A percentile compares a stretch with the other conserved stretches of the same genome.
These are phyloP conservation scores for Heliconius charithonia DNA, from an alignment of 2,888 invertebrate genomes.

Conservation along the genomic window DNA sequence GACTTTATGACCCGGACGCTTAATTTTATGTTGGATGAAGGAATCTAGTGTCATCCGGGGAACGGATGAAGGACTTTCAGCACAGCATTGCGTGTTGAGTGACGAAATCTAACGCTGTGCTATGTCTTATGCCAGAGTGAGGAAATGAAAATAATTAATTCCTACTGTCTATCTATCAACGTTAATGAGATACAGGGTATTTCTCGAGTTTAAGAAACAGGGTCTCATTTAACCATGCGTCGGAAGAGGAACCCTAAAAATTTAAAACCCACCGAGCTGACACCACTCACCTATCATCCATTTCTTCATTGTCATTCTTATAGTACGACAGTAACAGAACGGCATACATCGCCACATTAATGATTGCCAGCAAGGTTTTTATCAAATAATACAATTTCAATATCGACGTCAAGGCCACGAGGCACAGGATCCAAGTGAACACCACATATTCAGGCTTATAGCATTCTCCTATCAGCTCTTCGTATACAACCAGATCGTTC, in stretches of 20 bases:
- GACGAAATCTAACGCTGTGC: no score
- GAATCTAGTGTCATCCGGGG: no score
- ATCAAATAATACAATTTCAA: constrained; percentile 94
- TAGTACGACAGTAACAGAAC: constrained; percentile 86
- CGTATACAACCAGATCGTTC: not conserved
- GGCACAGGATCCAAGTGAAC: constrained; percentile 96
- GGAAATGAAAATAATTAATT: no score
- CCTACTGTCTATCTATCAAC: no score
- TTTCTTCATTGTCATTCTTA: constrained; percentile 64
- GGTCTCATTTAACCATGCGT: not conserved
- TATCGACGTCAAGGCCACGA: constrained; percentile 95
- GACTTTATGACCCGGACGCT: no score
- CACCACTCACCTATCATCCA: constrained; percentile 8
- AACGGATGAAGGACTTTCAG: no score
- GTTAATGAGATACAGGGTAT: no score
- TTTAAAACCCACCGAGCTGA: no score
- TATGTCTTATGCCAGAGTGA: no score
- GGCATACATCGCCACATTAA: constrained; percentile 90
- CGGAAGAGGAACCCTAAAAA: no score
- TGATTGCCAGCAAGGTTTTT: constrained; percentile 90
- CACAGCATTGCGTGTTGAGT: no score
- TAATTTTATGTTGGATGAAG: no score
- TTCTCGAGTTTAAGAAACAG: not conserved
- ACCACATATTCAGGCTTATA: constrained; percentile 93
- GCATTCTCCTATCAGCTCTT: constrained; percentile 69